Evolutionary conservation across 1,140 invertebrate genomes (phyloP), one percentile per base, ranked within the genome.

Genomic region (Lanistes nyassanus): DNA sequence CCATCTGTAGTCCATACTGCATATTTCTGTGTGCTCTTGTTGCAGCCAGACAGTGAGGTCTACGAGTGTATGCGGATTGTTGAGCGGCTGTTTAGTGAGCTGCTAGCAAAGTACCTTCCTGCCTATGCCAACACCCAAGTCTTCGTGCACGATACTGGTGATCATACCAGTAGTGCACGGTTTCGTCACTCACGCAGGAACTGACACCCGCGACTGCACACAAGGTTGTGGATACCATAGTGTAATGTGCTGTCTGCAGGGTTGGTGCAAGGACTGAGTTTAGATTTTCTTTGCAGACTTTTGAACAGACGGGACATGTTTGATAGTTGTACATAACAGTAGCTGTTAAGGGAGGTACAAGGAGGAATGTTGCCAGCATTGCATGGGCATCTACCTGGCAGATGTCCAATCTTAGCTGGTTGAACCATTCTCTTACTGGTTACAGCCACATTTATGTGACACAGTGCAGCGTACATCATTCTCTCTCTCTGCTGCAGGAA

Each of bases 11-110:
- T 29, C 11, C 31, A 5, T 21, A 9, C 21, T 21, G 34, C 11
- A 21, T 37, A 3, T 36, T 65, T 36, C n/a, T 65, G 29, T 23
- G 29, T 47, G 11, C 21, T 21, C 39, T 65, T 26, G 21, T 77
- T 76, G 16, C 82, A 85, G 84, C 69, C 76, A 29, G 82, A 83
- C 58, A 81, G 78, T 76, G 84, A 85, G 23, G 79, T 85, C 2
- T 84, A 80, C 73, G 64, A 77, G n/a, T 84, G 84, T 75, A 84
- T 84, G 73, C 58, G 76, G n/a, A 60, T 74, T n/a, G 72, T 81
- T 11, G 84, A 85, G 74, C 81, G 84, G 75, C 72, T 80, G 19
- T 83, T 84, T 58, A 75, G 77, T 4, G 79, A 84, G 16, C 76
- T 79, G n/a, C 69, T 85, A 31, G 69, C 72, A 26, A 79, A 78